phyloP scores from a whole-genome alignment of 2,888 invertebrate species.

The Spodoptera exigua region DNA sequence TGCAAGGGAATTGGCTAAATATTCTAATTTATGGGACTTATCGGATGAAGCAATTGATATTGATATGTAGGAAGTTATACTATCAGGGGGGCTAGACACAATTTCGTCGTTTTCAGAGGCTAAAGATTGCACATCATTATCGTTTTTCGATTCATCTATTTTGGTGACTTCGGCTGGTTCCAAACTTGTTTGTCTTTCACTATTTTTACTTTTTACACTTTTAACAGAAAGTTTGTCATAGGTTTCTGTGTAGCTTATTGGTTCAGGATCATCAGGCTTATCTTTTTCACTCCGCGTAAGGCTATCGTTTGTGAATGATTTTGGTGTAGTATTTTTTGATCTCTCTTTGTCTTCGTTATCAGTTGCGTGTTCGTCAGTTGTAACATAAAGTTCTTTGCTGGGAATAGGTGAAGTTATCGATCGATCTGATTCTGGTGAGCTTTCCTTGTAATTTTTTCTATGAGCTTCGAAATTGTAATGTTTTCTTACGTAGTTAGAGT shows the following conservation, averaged over 20 bases:
- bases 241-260: constrained; percentile 62
- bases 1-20: constrained; percentile 85
- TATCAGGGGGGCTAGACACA: constrained; percentile 84
- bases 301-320: constrained; percentile 83
- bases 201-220: constrained; percentile 68
- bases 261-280: constrained; percentile 64
- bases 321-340: constrained; percentile 84
- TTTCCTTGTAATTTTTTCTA: constrained; percentile 82
- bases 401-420: constrained; percentile 76
- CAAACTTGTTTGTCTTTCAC: constrained; percentile 57
- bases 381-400: constrained; percentile 81
- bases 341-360: constrained; percentile 77
- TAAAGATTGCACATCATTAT: constrained; percentile 77
- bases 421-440: constrained; percentile 84
- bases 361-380: constrained; percentile 79
- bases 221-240: constrained; percentile 74
- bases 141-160: constrained; percentile 60
- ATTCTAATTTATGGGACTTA: constrained; percentile 85
- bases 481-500: constrained; percentile 89
- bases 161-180: constrained; percentile 46
- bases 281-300: constrained; percentile 80
- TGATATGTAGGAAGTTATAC: constrained; percentile 87
- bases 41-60: constrained; percentile 87
- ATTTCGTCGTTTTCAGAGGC: constrained; percentile 86
- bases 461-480: constrained; percentile 88